Conservation (phyloP, 92 coral and sea anemone species). For the Porites lobata region DNA sequence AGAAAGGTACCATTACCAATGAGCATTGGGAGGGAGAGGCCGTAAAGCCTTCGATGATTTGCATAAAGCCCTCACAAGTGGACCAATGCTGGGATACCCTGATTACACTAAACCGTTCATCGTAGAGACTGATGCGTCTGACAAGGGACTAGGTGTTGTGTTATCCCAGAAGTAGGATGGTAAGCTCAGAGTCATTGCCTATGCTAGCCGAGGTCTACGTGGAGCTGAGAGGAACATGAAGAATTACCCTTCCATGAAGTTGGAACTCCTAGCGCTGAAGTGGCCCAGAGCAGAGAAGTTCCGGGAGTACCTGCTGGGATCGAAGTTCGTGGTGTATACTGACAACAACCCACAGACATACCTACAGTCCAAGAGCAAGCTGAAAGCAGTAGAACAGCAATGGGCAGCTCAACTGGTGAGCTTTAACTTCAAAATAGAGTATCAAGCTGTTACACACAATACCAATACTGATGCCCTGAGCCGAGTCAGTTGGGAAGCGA, state of each 20-base stretch:
- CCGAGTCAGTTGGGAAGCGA: neutral
- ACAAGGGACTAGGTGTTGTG: too few species aligned
- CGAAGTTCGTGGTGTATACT: constrained; percentile 38
- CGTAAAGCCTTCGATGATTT: too few species aligned
- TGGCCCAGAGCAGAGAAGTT: constrained; percentile 63
- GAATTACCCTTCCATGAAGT: constrained; percentile 48
- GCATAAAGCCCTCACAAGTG: too few species aligned
- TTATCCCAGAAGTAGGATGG: too few species aligned
- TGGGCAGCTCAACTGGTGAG: constrained; percentile 49
- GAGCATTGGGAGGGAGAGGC: too few species aligned
- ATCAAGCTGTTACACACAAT: constrained; percentile 41
- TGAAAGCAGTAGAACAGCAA: constrained; percentile 53
- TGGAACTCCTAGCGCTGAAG: constrained; percentile 58
- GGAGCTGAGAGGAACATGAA: constrained; percentile 49
- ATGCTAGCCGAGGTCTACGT: neutral
- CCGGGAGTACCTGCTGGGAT: constrained; percentile 63
- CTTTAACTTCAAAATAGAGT: constrained; percentile 51
- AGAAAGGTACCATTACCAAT: too few species aligned
- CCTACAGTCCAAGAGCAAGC: constrained; percentile 60
- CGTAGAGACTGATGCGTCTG: too few species aligned
- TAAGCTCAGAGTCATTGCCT: too few species aligned
- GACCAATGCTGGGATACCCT: too few species aligned
- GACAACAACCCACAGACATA: constrained; percentile 43
- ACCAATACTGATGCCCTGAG: constrained; percentile 64
- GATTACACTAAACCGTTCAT: too few species aligned